phyloP scores from a whole-genome alignment of 1,140 invertebrate species.

The Muscidifurax raptorellus region DNA sequence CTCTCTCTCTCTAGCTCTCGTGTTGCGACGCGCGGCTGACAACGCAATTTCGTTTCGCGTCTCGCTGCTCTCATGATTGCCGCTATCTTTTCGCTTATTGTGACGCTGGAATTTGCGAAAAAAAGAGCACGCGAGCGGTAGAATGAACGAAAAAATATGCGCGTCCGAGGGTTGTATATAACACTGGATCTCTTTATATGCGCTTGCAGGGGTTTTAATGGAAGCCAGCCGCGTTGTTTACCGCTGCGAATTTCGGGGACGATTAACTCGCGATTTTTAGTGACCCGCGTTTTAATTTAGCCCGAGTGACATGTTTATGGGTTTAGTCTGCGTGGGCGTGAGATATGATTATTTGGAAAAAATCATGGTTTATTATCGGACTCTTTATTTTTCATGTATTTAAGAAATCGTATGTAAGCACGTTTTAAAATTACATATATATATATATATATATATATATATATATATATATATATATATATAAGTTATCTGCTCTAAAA shows the following conservation, averaged over 20 bases:
- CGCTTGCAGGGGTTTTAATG: neutral
- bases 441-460: too few species aligned
- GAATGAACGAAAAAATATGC: conserved; percentile 11
- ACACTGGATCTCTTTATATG: too few species aligned
- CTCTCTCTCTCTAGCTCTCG: conserved; percentile 4
- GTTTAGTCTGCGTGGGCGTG: too few species aligned
- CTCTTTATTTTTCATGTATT: too few species aligned
- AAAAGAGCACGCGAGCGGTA: neutral
- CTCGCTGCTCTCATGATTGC: conserved; percentile 27
- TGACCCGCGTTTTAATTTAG: neutral
- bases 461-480: too few species aligned
- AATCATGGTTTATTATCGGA: too few species aligned
- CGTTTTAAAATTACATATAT: too few species aligned
- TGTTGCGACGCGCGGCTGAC: conserved; percentile 54
- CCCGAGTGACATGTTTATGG: neutral
- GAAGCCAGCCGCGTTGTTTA: neutral
- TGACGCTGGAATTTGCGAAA: neutral
- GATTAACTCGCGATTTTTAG: neutral
- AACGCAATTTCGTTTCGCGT: conserved; percentile 68
- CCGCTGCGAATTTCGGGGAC: neutral
- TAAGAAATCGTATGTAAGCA: too few species aligned
- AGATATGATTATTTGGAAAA: too few species aligned
- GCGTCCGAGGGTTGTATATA: neutral
- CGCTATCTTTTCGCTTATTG: conserved; percentile 19
- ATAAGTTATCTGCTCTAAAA: too few species aligned